phyloP scores from a whole-genome alignment of 2,888 invertebrate species.

The Mimachlamys varia region DNA sequence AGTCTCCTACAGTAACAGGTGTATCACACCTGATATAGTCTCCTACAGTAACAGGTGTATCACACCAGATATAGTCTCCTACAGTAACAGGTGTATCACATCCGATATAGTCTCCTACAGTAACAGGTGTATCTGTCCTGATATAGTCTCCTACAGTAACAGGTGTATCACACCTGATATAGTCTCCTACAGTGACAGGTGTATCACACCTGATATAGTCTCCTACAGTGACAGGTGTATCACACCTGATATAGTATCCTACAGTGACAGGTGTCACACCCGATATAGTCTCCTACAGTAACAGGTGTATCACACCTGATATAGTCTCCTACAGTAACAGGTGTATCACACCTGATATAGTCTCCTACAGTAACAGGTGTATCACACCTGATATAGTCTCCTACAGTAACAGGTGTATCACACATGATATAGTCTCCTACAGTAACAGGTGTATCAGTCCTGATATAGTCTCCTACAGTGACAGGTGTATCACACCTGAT shows the following conservation, averaged over 20 bases:
- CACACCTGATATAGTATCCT: not conserved
- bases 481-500: not conserved
- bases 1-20: not conserved
- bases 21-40: not conserved
- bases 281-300: not conserved
- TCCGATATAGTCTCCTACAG: not conserved
- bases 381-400: not conserved
- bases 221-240: not conserved
- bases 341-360: not conserved
- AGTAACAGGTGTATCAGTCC: not conserved
- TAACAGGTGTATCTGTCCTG: not conserved
- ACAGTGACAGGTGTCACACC: not conserved
- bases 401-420: not conserved
- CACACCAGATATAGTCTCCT: not conserved
- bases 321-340: not conserved
- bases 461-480: not conserved
- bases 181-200: not conserved
- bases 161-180: not conserved
- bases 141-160: not conserved
- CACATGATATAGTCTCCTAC: not conserved
- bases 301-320: not conserved
- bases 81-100: conserved; percentile 44
- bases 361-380: not conserved
- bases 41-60: not conserved
- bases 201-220: not conserved